These are phyloP conservation scores for Apodemus sylvaticus DNA, from an alignment of 2,113 vertebrate species.

Conservation along the genomic window DNA sequence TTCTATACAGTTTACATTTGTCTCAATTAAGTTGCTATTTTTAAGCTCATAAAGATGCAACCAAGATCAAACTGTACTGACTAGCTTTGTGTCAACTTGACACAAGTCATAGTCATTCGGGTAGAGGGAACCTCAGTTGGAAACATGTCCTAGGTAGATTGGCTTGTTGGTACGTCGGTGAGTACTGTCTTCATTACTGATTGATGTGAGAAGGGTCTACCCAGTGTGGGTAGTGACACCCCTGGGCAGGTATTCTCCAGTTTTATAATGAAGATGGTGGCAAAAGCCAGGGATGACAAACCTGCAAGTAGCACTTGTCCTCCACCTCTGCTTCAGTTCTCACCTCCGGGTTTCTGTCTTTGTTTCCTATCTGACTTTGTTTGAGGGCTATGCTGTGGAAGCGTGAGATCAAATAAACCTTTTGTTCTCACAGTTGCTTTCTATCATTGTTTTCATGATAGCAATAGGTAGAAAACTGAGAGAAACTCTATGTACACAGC, in stretches of 20 bases:
- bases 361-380: not conserved
- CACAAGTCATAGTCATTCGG: not conserved
- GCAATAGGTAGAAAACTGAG: not conserved
- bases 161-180: not conserved
- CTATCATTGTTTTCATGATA: not conserved
- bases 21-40: not conserved
- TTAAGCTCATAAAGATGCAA: not conserved
- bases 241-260: not conserved
- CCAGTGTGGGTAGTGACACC: not conserved
- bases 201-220: too few species aligned
- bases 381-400: not conserved
- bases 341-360: not conserved
- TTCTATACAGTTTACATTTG: not conserved
- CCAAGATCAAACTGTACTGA: not conserved
- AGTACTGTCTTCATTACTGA: not conserved
- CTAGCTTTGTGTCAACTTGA: not conserved
- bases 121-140: not conserved
- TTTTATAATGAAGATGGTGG: not conserved
- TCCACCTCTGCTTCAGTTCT: not conserved
- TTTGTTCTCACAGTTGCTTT: not conserved
- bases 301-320: not conserved
- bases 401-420: not conserved
- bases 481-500: not conserved
- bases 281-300: not conserved
- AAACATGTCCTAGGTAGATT: not conserved